Evolutionary conservation across 2,113 vertebrate species (phyloP).

Genomic region (zebrafish (Danio rerio)): DNA sequence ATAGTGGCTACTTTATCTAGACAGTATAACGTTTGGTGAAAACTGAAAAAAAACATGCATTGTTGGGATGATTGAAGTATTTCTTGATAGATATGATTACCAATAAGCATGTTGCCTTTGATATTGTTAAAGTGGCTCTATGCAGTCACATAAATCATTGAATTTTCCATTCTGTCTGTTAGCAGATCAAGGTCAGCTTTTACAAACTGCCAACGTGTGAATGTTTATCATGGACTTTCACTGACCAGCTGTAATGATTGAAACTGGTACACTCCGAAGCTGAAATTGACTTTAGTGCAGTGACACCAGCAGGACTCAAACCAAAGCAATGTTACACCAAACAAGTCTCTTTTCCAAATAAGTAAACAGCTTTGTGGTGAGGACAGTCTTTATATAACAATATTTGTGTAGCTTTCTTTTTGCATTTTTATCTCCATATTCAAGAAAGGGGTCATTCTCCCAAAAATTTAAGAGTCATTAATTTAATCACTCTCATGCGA

Average conservation of each 20-base stretch:
- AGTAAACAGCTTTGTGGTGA: too few species aligned
- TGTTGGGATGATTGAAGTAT: not conserved
- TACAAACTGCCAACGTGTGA: not conserved
- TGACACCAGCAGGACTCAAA: not conserved
- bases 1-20: not conserved
- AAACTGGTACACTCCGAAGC: not conserved
- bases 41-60: too few species aligned
- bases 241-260: not conserved
- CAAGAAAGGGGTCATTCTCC: too few species aligned
- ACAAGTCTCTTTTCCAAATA: too few species aligned
- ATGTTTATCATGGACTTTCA: not conserved
- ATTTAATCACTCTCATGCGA: too few species aligned
- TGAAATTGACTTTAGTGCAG: not conserved
- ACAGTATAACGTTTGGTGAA: not conserved
- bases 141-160: not conserved
- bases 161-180: conserved; percentile 1
- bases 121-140: not conserved
- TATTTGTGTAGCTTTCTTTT: too few species aligned
- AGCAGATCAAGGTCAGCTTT: not conserved
- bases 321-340: not conserved
- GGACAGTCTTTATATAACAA: too few species aligned
- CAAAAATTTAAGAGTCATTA: too few species aligned
- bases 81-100: not conserved
- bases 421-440: too few species aligned
- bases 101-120: not conserved